Percentiles rank a stretch among this genome's conserved stretches.
These are phyloP conservation scores for Drosophila niveifrons DNA, from an alignment of 2,888 invertebrate species.

Conservation along the genomic window DNA sequence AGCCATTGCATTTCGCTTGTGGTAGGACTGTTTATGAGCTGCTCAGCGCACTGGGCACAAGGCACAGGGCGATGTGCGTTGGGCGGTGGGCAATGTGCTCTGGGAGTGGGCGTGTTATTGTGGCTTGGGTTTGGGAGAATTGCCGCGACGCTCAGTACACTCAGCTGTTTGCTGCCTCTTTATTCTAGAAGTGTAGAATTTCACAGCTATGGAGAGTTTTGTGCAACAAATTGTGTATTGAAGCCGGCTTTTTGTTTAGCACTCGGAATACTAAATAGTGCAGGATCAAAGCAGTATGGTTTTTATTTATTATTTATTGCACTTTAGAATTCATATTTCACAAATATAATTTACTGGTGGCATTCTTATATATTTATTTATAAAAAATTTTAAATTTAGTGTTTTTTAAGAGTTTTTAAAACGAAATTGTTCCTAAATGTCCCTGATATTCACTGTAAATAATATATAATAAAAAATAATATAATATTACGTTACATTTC, in stretches of 20 bases:
- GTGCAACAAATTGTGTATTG: conserved; percentile 74
- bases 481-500: too few relatives aligned
- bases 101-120: conserved; percentile 16
- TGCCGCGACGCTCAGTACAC: conserved; percentile 40
- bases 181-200: conserved; percentile 45
- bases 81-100: not conserved
- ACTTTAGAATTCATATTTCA: too few relatives aligned
- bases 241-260: conserved; percentile 66
- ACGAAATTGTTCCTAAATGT: too few relatives aligned
- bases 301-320: too few relatives aligned
- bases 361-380: too few relatives aligned
- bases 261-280: not conserved
- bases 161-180: conserved; percentile 68
- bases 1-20: conserved; percentile 78
- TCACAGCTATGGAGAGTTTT: conserved; percentile 56
- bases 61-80: not conserved
- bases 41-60: not conserved
- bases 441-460: too few relatives aligned
- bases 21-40: conserved; percentile 74
- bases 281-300: not conserved
- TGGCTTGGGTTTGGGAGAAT: not conserved
- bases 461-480: too few relatives aligned
- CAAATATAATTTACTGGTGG: too few relatives aligned
- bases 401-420: too few relatives aligned
- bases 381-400: too few relatives aligned